Base-by-base conservation (phyloP, 2,113 vertebrate genomes). In the Dicentrarchus labrax region DNA sequence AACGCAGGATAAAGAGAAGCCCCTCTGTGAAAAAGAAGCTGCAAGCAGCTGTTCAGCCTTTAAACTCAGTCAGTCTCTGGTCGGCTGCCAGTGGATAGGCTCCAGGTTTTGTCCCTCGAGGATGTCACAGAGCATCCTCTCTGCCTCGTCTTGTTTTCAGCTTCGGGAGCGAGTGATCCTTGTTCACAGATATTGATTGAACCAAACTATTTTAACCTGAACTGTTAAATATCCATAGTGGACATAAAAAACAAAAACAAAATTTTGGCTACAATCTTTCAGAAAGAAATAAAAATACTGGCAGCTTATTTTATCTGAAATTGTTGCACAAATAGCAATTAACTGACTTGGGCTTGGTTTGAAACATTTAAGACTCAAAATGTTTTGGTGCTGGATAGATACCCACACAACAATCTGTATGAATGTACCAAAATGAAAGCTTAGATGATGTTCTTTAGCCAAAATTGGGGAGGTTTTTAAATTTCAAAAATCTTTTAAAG, bases 1-100 rank as follows among this genome's bases (percentile, higher is more conserved):
- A 64, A 62, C 0, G 11, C 66, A 22, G 62, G 24, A 71, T 73
- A 38, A 80, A 83, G 45, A 77, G 24, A 45, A 72, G 15, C 3
- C 17, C n/a, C 30, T 47, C 39, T 54, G 59, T 39, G 60, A 76
- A 41, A 48, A 78, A 70, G 62, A 66, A 54, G 76, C 16, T 65
- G 43, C 47, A 51, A 79, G 62, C 86, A 85, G 86, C 76, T 83
- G 80, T n/a, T 83, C 67, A 70, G 72, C 62, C 56, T 76, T 66
- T 77, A 80, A 83, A 79, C 50, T 53, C 72, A 17, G 13, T 39
- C 56, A 10, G n/a, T 0, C 69, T 67, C 66, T 77, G 76, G 56
- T 69, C 0, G 56, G 5, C 6, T 70, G 76, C 83, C 76, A 61
- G 64, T 24, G 72, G 45, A 74, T 24, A 71, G 39, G 86, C 83